Base-by-base conservation (phyloP, 2,888 invertebrate species). In the Eupithecia vulgata region DNA sequence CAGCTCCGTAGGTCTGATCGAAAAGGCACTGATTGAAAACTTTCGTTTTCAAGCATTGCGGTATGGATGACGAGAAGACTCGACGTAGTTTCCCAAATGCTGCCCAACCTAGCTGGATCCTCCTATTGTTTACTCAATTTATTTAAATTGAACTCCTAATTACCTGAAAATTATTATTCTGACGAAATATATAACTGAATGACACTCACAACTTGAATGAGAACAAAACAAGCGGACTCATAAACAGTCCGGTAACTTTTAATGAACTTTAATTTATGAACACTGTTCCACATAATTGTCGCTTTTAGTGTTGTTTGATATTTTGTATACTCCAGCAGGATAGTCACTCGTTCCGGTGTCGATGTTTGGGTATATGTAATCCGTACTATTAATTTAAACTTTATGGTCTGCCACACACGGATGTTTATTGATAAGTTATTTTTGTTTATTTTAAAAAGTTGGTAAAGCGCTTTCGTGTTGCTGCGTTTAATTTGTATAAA, bases 221-320 rank as follows among this genome's bases (percentile, higher is more conserved):
- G 45, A 45, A 68, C 68, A 68, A 65, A 37, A 67, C 66, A 42
- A 68, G 35, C 42, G 34, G 15, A 42, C 67, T 34, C 61, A 45
- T 40, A 42, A 72, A 65, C 68, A 68, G 21, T 65, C 57, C 25
- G 30, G 45, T 82, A 87, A 90, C 87, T 90, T 90, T 91, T 91
- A 91, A 92, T 91, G 90, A 90, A 91, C 83, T 85, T 88, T 88
- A 90, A 91, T 91, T 91, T 91, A 91, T 90, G 86, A 84, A 86
- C 84, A 81, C 81, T 79, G 74, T 74, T 71, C 71, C 84, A 89
- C 87, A 85, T 89, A 91, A 91, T 90, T 90, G 92, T 91, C 90
- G 89, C 87, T 85, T 90, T 91, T 89, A 91, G 85, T 84, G 86
- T 81, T 84, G 85, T 85, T 88, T 81, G 82, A 85, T 84, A 85